Base-by-base conservation (phyloP, 2,888 invertebrate species). In the Copidosoma aretas region DNA sequence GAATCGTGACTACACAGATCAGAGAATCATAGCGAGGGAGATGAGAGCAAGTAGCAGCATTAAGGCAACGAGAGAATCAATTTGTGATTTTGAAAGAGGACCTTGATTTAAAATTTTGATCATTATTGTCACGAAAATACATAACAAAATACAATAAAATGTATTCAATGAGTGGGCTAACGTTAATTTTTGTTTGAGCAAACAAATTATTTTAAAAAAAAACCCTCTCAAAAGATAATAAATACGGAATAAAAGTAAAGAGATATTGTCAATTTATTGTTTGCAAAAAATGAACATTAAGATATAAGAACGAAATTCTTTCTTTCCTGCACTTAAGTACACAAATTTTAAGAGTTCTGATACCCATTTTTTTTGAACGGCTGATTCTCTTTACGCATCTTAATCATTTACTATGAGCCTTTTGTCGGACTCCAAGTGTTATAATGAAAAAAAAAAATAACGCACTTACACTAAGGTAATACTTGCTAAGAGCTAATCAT, bases 221-320 rank as follows among this genome's bases (percentile, higher is more conserved):
- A 39, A 62, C 32, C 51, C 52, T 62, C 25, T 25, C 2, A 21
- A 22, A 59, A 43, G 15, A 14, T 61, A 25, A 19, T 21, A 46
- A 46, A 46, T 3, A 46, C 43, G 12, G 43, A 12, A 12, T 46
- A 46, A 46, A 46, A 14, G 3, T 46, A 17, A 17, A 46, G 3
- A 46, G 14, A 70, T 65, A 66, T 59, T 66, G 71, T 75, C 74
- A 72, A 73, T 39, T 57, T 46, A 66, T 73, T 73, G 72, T 74
- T 71, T 61, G n/a, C 69, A 54, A 59, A 41, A 25, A 73, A 75
- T 74, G 76, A 76, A 76, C 75, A 74, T 74, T 71, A 70, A 63
- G 56, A 67, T 39, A 56, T 21, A 14, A 54, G 59, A 49, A 57
- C 46, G 24, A 54, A 60, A 32, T 22, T 60, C 46, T 32, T 59